These are phyloP conservation scores for Blastobasis lacticolella DNA, from an alignment of 2,888 invertebrate genomes.

Conservation along the genomic window DNA sequence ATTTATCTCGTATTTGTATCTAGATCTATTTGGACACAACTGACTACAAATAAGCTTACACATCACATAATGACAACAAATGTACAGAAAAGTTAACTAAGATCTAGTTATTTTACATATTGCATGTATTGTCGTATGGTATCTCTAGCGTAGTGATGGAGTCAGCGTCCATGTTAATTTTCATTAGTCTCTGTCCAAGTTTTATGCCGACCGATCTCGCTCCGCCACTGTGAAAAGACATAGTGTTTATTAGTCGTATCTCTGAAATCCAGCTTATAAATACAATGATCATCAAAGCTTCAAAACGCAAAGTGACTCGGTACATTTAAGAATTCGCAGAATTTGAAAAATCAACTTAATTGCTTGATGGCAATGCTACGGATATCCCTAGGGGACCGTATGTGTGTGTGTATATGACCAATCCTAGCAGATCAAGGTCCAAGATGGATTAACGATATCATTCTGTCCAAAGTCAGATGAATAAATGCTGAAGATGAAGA, in stretches of 20 bases:
- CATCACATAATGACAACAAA: too few species aligned
- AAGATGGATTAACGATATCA: too few species aligned
- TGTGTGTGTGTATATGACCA: too few species aligned
- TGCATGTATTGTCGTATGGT: constrained; percentile 2
- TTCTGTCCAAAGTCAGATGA: too few species aligned
- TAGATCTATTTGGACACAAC: too few species aligned
- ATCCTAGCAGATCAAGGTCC: too few species aligned
- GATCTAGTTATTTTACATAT: neutral
- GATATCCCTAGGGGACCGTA: too few species aligned
- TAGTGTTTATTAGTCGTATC: neutral
- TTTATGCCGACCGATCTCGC: neutral
- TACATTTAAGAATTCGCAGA: neutral
- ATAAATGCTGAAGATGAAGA: too few species aligned
- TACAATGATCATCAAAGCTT: neutral
- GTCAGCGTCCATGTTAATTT: constrained; percentile 19
- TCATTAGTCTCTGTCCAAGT: constrained; percentile 11
- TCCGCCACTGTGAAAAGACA: constrained; percentile 1
- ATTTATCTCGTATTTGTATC: too few species aligned
- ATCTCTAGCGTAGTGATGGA: constrained; percentile 36
- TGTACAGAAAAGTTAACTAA: neutral
- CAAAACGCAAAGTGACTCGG: neutral
- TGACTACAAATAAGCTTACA: too few species aligned
- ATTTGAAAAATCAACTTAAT: neutral
- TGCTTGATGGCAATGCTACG: too few species aligned
- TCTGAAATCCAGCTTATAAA: neutral